Evolutionary conservation across 2,113 vertebrate species (phyloP).

Genomic region (Pteruthius melanotis): DNA sequence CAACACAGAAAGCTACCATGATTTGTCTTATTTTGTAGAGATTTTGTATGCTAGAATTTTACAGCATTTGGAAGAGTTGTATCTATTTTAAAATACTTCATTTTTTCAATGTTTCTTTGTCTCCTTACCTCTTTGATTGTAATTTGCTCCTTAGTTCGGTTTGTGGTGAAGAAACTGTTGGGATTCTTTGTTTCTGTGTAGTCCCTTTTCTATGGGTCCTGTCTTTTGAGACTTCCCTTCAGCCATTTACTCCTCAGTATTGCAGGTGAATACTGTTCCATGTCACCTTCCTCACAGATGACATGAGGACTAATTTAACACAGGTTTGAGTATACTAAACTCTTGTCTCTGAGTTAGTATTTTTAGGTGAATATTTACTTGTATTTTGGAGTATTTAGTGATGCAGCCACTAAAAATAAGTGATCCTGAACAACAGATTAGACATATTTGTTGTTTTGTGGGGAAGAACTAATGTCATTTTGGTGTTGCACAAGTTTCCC

Average conservation of each 20-base stretch:
- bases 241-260: not conserved
- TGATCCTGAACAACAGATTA: conserved; percentile 51
- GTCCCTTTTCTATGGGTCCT: not conserved
- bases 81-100: not conserved
- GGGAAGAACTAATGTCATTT: conserved; percentile 42
- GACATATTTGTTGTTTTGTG: conserved; percentile 55
- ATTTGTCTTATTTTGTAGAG: not conserved
- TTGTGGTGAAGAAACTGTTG: not conserved
- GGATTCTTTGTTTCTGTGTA: not conserved
- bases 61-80: not conserved
- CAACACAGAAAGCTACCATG: not conserved
- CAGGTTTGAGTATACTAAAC: not conserved
- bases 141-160: not conserved
- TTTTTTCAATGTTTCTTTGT: not conserved
- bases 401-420: conserved; percentile 43
- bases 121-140: not conserved
- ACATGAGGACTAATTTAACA: not conserved
- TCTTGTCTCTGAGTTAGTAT: not conserved
- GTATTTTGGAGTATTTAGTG: not conserved
- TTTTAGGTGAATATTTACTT: conserved; percentile 7
- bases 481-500: conserved; percentile 34
- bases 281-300: not conserved
- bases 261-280: not conserved
- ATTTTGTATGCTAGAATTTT: not conserved
- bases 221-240: not conserved